These are phyloP conservation scores for Papilio polytes DNA, from an alignment of 1,140 invertebrate species.

Conservation along the genomic window DNA sequence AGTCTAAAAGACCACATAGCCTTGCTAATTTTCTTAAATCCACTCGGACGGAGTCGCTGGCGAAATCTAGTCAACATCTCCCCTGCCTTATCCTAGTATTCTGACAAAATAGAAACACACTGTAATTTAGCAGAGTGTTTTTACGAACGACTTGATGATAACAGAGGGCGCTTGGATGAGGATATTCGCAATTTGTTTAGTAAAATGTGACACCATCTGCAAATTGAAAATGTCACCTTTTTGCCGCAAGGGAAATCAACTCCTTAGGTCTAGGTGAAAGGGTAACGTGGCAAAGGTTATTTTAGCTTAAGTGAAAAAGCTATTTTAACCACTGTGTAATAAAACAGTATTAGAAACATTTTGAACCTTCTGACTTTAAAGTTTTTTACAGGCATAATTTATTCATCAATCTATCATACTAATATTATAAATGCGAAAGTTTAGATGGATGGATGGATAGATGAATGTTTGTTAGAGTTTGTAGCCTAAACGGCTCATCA, in stretches of 20 bases:
- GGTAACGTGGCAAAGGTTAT: background rate
- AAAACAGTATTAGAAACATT: background rate
- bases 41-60: no score
- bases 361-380: no score
- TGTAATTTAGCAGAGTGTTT: constrained; percentile 21
- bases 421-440: no score
- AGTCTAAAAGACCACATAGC: no score
- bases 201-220: constrained; percentile 7
- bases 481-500: no score
- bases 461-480: no score
- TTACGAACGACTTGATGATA: background rate
- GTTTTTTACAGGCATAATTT: background rate
- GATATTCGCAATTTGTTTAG: constrained; percentile 8
- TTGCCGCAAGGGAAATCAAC: constrained; percentile 10
- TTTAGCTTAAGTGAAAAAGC: background rate
- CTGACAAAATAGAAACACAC: background rate
- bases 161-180: background rate
- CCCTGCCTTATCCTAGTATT: no score
- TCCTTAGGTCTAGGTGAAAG: background rate
- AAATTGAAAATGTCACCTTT: background rate
- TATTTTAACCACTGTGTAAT: background rate
- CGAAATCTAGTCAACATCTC: no score
- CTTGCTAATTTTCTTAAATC: no score
- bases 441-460: no score
- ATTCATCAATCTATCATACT: no score